These are phyloP conservation scores for Oreohelix idahoensis DNA, from an alignment of 1,140 invertebrate species.

Conservation along the genomic window DNA sequence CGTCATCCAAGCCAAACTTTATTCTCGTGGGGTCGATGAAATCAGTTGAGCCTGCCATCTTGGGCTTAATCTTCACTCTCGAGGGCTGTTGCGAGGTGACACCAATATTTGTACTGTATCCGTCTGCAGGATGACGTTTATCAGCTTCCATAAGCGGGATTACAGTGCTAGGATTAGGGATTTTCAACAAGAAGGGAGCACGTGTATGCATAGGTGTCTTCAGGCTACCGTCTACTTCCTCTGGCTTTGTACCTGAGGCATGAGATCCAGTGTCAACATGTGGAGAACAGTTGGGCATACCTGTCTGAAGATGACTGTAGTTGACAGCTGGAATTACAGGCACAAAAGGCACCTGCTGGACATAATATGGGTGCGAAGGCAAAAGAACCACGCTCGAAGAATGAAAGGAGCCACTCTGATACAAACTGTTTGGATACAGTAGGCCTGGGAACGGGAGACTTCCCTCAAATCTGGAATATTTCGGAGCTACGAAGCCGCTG, in stretches of 20 bases:
- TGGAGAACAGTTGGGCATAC: background rate
- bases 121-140: background rate
- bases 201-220: background rate
- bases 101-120: background rate
- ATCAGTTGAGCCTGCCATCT: background rate
- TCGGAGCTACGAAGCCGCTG: background rate
- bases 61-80: background rate
- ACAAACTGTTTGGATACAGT: background rate
- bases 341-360: conserved; percentile 5
- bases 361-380: background rate
- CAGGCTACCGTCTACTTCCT: background rate
- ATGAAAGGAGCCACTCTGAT: background rate
- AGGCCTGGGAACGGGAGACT: background rate
- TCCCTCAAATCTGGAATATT: background rate
- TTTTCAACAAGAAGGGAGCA: background rate
- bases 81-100: background rate
- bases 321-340: background rate
- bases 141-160: background rate
- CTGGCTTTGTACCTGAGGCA: background rate
- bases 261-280: background rate
- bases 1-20: conserved; percentile 30
- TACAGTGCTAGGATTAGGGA: background rate
- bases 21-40: conserved; percentile 36
- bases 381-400: background rate
- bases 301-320: background rate